Evolutionary conservation across 2,888 invertebrate species (phyloP).

Genomic region (Amiota communis): DNA sequence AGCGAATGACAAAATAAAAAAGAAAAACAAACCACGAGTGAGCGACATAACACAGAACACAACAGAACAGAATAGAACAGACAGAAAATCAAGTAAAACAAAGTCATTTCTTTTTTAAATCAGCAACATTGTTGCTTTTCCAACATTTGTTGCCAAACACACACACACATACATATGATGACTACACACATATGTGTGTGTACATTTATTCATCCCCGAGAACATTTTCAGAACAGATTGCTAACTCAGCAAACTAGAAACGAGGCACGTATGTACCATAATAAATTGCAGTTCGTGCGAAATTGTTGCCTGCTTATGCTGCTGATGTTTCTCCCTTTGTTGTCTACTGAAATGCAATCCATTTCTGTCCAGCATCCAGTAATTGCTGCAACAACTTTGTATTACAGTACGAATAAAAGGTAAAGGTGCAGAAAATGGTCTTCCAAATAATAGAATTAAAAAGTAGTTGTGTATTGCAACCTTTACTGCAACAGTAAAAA

Average conservation of each 20-base stretch:
- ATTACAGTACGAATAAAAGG: neutral
- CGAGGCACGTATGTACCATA: slow-evolving; percentile 56
- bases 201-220: too few relatives aligned
- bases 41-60: neutral
- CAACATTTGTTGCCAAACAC: neutral
- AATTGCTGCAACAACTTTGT: slow-evolving; percentile 3
- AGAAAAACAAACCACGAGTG: neutral
- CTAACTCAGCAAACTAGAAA: slow-evolving; percentile 1
- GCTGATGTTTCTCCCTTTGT: neutral
- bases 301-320: slow-evolving; percentile 42
- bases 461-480: neutral
- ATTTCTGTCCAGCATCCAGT: neutral
- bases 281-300: slow-evolving; percentile 62
- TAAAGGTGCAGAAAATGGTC: neutral
- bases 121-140: slow-evolving; percentile 1
- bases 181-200: neutral
- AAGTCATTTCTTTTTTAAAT: neutral
- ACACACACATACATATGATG: neutral
- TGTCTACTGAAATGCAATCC: too few relatives aligned
- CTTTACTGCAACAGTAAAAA: neutral
- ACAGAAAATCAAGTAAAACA: neutral
- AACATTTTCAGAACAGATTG: neutral
- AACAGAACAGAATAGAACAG: neutral
- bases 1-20: too few relatives aligned
- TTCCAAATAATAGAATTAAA: slow-evolving; percentile 22